Base-by-base conservation (phyloP, 30 jellyfish, hydroid and myxozoan species). In the Aurelia sp. region DNA sequence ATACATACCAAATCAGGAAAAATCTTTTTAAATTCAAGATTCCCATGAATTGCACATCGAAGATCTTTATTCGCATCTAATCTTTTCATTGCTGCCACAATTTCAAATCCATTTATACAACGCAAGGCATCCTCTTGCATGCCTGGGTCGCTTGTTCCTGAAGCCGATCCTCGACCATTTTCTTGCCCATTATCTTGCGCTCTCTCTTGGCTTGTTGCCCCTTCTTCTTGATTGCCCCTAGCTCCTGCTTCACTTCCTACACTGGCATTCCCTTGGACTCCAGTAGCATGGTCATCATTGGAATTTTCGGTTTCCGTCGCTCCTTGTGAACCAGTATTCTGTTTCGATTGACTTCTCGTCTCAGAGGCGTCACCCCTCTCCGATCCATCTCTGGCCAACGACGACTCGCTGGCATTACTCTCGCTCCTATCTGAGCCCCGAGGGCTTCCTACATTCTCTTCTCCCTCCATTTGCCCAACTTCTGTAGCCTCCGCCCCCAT, bases 1-100 rank as follows among this genome's bases (percentile, higher is more conserved):
- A 7, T 8, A 38, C 97, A 66, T 75, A 95, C 99, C 96, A 95
- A 64, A 81, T 95, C 99, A 8, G 97, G 97, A 72, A 95, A 95
- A 9, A 82, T 53, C 48, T 78, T 66, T n/a, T 61, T 57, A 40
- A 51, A 75, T 6, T 95, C 94, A 38, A 84, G 19, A 48, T 64
- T 84, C 4, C 83, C 89, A 86, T 95, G 99, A 12, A 63, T 21
- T 2, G 87, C 80, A 70, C 99, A 95, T 13, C 24, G n/a, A 21
- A 95, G 65, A 9, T 75, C 88, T 64, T 84, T 55, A 21, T 62
- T 40, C 47, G 72, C 90, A 21, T 81, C 88, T 9, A 89, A 60
- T 30, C 22, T 24, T 57, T 89, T 85, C 73, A 96, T 63, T 55
- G 91, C 98, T 74, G 90, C 97, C 52, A 89, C 97, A 16, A 95